These are phyloP conservation scores for Fragum sueziense DNA, from an alignment of 2,888 invertebrate genomes.

Conservation along the genomic window DNA sequence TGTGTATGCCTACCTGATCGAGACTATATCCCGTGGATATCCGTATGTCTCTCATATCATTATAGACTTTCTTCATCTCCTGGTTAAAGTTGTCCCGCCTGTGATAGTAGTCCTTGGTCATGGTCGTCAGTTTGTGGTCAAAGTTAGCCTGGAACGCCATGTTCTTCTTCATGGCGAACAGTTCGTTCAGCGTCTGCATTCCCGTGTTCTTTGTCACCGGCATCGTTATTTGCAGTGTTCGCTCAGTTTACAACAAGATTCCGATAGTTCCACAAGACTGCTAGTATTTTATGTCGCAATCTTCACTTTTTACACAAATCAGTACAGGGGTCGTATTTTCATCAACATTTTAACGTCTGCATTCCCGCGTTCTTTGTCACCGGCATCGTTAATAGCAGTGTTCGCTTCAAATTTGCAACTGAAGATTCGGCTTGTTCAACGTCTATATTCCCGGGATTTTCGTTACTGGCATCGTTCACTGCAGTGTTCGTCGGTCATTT, in stretches of 20 bases:
- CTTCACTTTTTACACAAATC: no score
- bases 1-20: slow-evolving; percentile 37
- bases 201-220: slow-evolving; percentile 25
- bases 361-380: slow-evolving; percentile 27
- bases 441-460: no score
- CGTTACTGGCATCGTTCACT: no score
- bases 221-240: background rate
- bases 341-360: slow-evolving; percentile 31
- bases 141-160: slow-evolving; percentile 52
- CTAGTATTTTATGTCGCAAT: no score
- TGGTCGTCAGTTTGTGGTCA: slow-evolving; percentile 25
- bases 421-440: background rate
- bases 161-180: slow-evolving; percentile 58
- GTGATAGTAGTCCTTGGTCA: slow-evolving; percentile 38
- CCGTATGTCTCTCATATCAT: slow-evolving; percentile 43
- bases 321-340: no score
- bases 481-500: no score
- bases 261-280: background rate
- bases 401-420: background rate
- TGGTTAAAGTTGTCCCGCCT: slow-evolving; percentile 42
- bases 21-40: slow-evolving; percentile 51
- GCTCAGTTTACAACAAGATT: background rate
- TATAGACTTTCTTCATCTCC: slow-evolving; percentile 41
- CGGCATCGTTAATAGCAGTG: background rate
- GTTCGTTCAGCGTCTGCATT: slow-evolving; percentile 39